Base-by-base conservation (phyloP, 2,888 invertebrate genomes). In the Tanytarsus gracilentus region DNA sequence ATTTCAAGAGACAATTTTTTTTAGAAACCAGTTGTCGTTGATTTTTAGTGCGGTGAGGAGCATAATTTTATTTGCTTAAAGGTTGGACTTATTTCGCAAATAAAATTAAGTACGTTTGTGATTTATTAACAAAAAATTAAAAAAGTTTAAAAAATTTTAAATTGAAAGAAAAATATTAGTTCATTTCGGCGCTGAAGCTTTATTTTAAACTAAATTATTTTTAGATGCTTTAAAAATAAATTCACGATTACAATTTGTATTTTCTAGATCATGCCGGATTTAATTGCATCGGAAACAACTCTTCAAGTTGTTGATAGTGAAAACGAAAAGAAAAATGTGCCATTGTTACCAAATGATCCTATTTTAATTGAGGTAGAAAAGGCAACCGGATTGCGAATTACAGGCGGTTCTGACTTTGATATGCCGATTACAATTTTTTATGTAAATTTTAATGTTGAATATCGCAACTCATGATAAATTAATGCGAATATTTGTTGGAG, bases 341-440 rank as follows among this genome's bases (percentile, higher is more conserved):
- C 23, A 2, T 11, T 33, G 8, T 29, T 23, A 53, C 36, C 33
- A 33, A 33, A 36, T 14, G 53, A 53, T 23, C 29, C 53, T 6
- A 33, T n/a, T 25, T 27, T 27, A 39, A 27, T 40, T 16, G 55
- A 30, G 5, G 40, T 55, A 7, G 55, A 40, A 25, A 40, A 55
- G 16, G 11, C 40, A 26, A 21, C 33, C 2, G 55, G 55, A 14
- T 14, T 55, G 14, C 25, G 26, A 40, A 55, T 55, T n/a, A 55
- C 55, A 25, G 55, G 55, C 9, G 55, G 55, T 14, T 16, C 33
- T 39, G 55, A 55, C 26, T 55, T 55, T 14, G 16, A 55, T 5
- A 55, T 55, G 55, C 55, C 55, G 16, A 39, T 55, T n/a, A 55
- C 55, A 39, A 55, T 55, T 26, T 55, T 55, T 16, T 40, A 55